phyloP scores from a whole-genome alignment of 2,797 vertebrate genomes.

The Hydrolagus colliei region DNA sequence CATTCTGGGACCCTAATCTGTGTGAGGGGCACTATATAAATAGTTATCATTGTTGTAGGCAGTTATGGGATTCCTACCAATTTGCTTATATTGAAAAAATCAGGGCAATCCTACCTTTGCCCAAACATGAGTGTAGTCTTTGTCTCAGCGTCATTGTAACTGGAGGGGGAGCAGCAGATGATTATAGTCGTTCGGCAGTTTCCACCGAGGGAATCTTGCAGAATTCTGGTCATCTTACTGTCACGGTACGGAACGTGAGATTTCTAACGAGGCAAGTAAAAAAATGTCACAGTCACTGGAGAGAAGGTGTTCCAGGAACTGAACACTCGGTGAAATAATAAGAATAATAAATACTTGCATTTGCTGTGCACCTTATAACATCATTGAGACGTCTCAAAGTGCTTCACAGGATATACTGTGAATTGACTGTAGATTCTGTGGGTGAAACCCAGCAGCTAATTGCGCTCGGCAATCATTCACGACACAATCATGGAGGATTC shows the following conservation, averaged over 20 bases:
- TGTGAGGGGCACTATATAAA: too few species aligned
- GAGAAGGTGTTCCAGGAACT: too few species aligned
- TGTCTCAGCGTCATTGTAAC: conserved; percentile 85
- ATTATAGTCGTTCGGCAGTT: conserved; percentile 91
- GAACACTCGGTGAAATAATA: not conserved
- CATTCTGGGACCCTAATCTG: too few species aligned
- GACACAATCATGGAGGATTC: not conserved
- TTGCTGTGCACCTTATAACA: too few species aligned
- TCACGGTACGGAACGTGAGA: conserved; percentile 80
- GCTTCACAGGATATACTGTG: too few species aligned
- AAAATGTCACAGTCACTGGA: not conserved
- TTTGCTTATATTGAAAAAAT: not conserved
- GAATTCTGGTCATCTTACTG: conserved; percentile 93
- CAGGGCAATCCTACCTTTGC: conserved; percentile 61
- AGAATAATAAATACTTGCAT: not conserved
- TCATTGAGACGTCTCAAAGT: too few species aligned
- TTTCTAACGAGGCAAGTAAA: conserved; percentile 60
- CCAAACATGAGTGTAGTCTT: conserved; percentile 90
- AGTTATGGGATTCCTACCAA: not conserved
- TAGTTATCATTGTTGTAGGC: too few species aligned
- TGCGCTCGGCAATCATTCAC: too few species aligned
- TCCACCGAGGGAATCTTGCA: conserved; percentile 86
- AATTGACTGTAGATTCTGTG: too few species aligned
- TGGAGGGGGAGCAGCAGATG: conserved; percentile 86
- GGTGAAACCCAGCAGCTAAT: too few species aligned